Evolutionary conservation across 2,113 vertebrate species (phyloP).

Genomic region (Gnathonemus echidnorhynchus): DNA sequence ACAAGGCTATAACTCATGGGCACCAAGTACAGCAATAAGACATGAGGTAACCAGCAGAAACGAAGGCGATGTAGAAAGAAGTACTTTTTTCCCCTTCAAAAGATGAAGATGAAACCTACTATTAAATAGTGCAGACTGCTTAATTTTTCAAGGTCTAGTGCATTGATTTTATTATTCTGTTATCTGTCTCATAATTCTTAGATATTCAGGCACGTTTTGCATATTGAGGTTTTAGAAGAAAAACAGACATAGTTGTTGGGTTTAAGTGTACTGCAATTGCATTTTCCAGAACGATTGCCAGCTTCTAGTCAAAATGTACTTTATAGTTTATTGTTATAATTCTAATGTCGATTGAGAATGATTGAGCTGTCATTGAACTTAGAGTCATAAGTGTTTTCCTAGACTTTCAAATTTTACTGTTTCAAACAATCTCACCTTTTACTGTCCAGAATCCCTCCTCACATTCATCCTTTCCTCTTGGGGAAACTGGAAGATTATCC

Average conservation of each 20-base stretch:
- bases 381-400: background rate
- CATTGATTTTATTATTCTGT: background rate
- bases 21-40: background rate
- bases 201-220: background rate
- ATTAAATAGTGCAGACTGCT: background rate
- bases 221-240: background rate
- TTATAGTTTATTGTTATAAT: background rate
- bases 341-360: background rate
- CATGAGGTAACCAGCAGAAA: background rate
- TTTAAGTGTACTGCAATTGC: background rate
- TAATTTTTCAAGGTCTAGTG: background rate
- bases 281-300: background rate
- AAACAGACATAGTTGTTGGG: background rate
- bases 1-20: background rate
- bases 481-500: constrained; percentile 2
- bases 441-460: background rate
- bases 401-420: background rate
- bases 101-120: background rate
- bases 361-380: background rate
- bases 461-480: background rate
- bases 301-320: background rate
- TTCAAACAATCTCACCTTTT: background rate
- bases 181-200: background rate
- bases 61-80: background rate
- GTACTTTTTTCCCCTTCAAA: background rate